Evolutionary conservation across 2,888 invertebrate species (phyloP).

Genomic region (Drosophila mayaguana): DNA sequence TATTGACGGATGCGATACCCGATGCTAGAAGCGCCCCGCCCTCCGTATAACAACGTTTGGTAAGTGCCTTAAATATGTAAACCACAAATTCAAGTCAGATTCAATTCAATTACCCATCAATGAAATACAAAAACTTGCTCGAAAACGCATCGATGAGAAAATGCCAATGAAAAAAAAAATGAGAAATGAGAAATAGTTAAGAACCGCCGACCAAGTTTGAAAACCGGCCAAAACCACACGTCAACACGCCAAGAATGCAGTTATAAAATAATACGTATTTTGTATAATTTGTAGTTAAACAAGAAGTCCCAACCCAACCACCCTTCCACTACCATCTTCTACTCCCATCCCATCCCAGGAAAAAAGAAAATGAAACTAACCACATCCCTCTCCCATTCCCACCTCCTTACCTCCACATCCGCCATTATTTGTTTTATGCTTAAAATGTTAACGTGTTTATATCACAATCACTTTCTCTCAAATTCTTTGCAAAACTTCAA

Average conservation of each 20-base stretch:
- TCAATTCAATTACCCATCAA: constrained; percentile 37
- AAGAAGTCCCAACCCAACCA: background rate
- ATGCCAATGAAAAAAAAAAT: constrained; percentile 33
- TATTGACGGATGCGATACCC: constrained; percentile 80
- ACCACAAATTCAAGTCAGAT: constrained; percentile 50
- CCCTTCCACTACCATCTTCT: background rate
- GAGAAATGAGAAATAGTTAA: constrained; percentile 44
- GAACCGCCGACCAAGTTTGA: constrained; percentile 41
- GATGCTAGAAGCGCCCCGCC: constrained; percentile 67
- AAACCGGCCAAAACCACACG: constrained; percentile 79
- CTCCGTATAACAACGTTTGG: constrained; percentile 84
- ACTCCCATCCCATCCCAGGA: background rate
- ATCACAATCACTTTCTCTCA: constrained; percentile 72
- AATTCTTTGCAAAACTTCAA: constrained; percentile 67
- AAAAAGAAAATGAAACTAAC: constrained; percentile 3
- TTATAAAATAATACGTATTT: constrained; percentile 39
- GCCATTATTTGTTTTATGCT: constrained; percentile 61
- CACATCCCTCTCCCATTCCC: constrained; percentile 7
- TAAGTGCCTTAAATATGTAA: constrained; percentile 82
- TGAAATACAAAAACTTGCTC: constrained; percentile 67
- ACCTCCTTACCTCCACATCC: constrained; percentile 9
- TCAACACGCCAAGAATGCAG: constrained; percentile 82
- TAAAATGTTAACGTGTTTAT: constrained; percentile 68
- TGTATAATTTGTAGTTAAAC: constrained; percentile 39
- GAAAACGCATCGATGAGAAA: constrained; percentile 62